These are phyloP conservation scores for Scolanthus callimorphus DNA, from an alignment of 92 coral and sea anemone genomes.

Conservation along the genomic window DNA sequence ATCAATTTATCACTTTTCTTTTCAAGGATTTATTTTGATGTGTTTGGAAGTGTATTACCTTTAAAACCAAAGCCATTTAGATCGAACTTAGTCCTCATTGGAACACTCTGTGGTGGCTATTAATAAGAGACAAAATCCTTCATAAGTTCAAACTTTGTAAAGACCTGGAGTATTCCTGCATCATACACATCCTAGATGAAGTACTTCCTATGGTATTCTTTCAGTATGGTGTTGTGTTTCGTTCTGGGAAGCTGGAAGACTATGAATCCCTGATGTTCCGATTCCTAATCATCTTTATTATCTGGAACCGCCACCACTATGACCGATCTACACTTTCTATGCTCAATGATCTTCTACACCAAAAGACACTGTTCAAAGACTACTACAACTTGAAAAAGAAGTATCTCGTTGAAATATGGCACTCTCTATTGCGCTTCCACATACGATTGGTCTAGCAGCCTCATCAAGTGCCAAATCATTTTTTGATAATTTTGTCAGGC, in stretches of 20 bases:
- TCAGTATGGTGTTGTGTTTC: conserved; percentile 23
- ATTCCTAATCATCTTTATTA: conserved; percentile 30
- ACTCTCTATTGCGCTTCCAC: conserved; percentile 20
- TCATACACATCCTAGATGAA: conserved; percentile 44
- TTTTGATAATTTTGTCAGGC: conserved; percentile 12
- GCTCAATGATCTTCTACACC: conserved; percentile 36
- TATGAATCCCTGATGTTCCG: conserved; percentile 22
- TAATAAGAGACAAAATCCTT: conserved; percentile 26
- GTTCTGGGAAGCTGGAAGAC: conserved; percentile 24
- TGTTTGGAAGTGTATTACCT: conserved; percentile 45
- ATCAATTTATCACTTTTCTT: conserved; percentile 28
- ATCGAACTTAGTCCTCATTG: conserved; percentile 18
- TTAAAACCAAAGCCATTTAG: conserved; percentile 43
- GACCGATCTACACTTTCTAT: conserved; percentile 47
- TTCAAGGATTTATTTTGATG: conserved; percentile 21
- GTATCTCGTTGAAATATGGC: conserved; percentile 48
- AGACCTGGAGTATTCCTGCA: conserved; percentile 31
- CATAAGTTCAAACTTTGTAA: conserved; percentile 45
- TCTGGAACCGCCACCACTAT: conserved; percentile 50
- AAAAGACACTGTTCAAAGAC: conserved; percentile 33
- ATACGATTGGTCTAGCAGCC: conserved; percentile 17
- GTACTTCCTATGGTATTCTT: conserved; percentile 32
- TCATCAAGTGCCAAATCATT: conserved; percentile 20
- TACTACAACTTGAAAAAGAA: conserved; percentile 31
- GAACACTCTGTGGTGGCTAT: conserved; percentile 49